A percentile compares a stretch with the other conserved stretches of the same genome.
Evolutionary conservation across 2,113 vertebrate species (phyloP).

Genomic region (Salminus brasiliensis): DNA sequence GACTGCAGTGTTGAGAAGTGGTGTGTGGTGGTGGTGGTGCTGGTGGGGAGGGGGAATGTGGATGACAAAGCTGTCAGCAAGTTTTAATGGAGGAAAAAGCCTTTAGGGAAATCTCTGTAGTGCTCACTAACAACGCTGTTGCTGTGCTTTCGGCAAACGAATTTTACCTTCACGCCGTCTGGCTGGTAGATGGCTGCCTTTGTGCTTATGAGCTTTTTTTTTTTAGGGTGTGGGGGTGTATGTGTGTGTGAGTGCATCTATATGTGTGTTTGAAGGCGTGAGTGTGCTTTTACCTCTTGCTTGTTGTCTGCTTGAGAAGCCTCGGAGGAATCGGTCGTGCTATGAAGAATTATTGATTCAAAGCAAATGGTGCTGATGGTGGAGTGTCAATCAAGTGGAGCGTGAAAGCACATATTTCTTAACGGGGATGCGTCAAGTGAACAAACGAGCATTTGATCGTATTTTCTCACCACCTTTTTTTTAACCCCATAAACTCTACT

Average conservation of each 20-base stretch:
- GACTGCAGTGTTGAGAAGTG: background rate
- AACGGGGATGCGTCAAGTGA: background rate
- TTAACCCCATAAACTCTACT: slow-evolving; percentile 3
- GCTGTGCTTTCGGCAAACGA: slow-evolving; percentile 50
- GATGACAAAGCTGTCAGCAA: slow-evolving; percentile 60
- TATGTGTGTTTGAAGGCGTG: background rate
- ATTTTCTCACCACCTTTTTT: background rate
- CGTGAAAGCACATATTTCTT: slow-evolving; percentile 2
- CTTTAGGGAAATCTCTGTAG: slow-evolving; percentile 59
- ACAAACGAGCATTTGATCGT: slow-evolving; percentile 1
- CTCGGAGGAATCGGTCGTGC: background rate
- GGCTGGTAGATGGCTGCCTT: slow-evolving; percentile 34
- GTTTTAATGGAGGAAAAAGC: slow-evolving; percentile 58
- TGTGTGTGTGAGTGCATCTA: background rate
- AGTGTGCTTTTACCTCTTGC: slow-evolving; percentile 20
- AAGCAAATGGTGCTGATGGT: slow-evolving; percentile 34
- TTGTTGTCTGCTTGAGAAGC: slow-evolving; percentile 5
- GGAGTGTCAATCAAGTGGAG: slow-evolving; percentile 46
- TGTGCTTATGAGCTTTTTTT: background rate
- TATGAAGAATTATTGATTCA: slow-evolving; percentile 17
- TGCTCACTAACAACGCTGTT: slow-evolving; percentile 46
- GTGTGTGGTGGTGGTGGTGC: background rate
- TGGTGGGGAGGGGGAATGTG: slow-evolving; percentile 22
- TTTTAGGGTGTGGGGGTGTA: too few relatives aligned
- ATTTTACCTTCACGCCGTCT: slow-evolving; percentile 48